Conservation (phyloP, 2,888 invertebrate species). For the Halocaridina rubra region DNA sequence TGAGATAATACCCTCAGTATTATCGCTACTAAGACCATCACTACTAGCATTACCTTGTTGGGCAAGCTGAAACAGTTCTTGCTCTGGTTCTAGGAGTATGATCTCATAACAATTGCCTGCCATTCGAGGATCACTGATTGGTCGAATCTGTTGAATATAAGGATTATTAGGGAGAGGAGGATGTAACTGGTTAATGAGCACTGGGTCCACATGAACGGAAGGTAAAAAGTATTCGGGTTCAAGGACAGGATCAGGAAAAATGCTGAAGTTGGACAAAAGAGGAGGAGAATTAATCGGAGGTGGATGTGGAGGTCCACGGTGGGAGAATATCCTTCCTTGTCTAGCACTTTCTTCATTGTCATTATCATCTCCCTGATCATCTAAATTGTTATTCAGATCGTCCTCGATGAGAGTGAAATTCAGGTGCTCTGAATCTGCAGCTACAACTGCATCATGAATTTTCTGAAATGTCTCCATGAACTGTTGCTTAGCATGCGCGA, state of each 20-base stretch:
- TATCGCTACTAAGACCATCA: neutral
- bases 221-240: constrained; percentile 46
- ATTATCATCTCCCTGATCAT: neutral
- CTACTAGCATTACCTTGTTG: neutral
- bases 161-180: constrained; percentile 15
- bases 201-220: constrained; percentile 17
- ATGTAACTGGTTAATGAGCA: constrained; percentile 5
- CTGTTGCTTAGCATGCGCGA: constrained; percentile 1
- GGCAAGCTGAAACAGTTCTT: neutral
- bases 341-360: neutral
- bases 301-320: neutral
- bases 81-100: constrained; percentile 36
- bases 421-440: neutral
- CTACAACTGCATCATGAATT: constrained; percentile 20
- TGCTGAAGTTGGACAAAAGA: neutral
- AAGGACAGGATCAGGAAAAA: constrained; percentile 20
- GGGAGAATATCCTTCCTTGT: neutral
- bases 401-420: neutral
- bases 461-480: constrained; percentile 23
- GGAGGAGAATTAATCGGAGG: neutral
- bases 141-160: constrained; percentile 24
- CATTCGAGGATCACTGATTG: neutral
- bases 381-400: neutral
- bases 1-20: neutral
- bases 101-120: constrained; percentile 44